Base-by-base conservation (phyloP, 2,113 vertebrate genomes). In the Rhadina sibilatrix region DNA sequence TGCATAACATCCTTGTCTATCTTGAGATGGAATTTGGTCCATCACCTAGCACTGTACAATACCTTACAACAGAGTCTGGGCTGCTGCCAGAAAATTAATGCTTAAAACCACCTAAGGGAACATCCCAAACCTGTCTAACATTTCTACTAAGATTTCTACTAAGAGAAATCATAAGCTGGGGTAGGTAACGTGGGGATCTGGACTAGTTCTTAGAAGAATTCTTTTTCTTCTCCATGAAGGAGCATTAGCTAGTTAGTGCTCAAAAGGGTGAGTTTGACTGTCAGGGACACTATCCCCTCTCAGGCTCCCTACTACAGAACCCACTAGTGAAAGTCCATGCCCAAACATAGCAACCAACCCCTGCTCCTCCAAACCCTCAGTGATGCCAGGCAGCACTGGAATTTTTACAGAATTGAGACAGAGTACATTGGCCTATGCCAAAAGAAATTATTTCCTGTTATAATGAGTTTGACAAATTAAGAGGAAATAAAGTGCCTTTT, bases 91-190 rank as follows among this genome's bases (percentile, higher is more conserved):
- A 66, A 90, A 94, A n/a, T 46, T 78, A 49, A 70, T 74, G 24
- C 82, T 89, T 90, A 87, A 94, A 96, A 81, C 4, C 52, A 90
- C 89, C 70, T 49, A 61, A 60, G 74, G 85, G 74, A 91, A 80
- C 42, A 80, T 57, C 69, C 92, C 87, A 68, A 53, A 79, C 56
- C 83, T 94, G 46, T 83, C 37, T 93, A 74, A 81, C 13, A 12
- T 72, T 91, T 90, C 63, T 59, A 49, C 44, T 37, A 37, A 57
- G 11, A 66, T 50, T 66, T 66, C 52, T 75, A 52, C 49, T 87
- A 63, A 65, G 33, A 90, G 57, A 93, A 93, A 80, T 60, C 54
- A 93, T 50, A 64, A 75, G 17, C 38, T 91, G 30, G 33, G 12
- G 10, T 17, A 85, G 31, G 25, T 91, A 86, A 76, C 13, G 25